phyloP scores from a whole-genome alignment of 1,140 invertebrate genomes.

The Palaemon carinicauda region DNA sequence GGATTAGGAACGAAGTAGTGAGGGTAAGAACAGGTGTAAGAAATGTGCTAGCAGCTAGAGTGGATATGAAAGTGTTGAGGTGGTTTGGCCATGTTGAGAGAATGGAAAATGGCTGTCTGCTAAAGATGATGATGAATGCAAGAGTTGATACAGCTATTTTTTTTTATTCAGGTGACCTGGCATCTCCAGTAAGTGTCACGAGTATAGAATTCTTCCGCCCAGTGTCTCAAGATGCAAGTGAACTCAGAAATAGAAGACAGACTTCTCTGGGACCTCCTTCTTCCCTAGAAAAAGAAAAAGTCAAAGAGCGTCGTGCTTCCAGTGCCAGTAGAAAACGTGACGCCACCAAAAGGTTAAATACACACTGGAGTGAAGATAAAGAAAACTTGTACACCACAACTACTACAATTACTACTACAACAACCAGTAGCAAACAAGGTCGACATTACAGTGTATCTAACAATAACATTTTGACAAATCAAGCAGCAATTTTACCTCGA shows the following conservation, averaged over 20 bases:
- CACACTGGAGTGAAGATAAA: constrained; percentile 37
- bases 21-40: too few species aligned
- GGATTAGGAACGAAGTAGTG: too few species aligned
- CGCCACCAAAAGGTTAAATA: not conserved
- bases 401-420: not conserved
- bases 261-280: constrained; percentile 11
- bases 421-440: not conserved
- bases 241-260: not conserved
- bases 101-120: too few species aligned
- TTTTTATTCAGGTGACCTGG: not conserved
- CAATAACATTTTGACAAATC: not conserved
- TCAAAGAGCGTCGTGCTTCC: not conserved
- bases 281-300: not conserved
- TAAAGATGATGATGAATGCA: too few species aligned
- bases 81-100: too few species aligned
- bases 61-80: too few species aligned
- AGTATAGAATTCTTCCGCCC: constrained; percentile 42
- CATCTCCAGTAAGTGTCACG: constrained; percentile 39
- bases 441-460: not conserved
- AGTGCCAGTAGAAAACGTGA: not conserved
- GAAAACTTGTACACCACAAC: constrained; percentile 32
- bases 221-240: not conserved
- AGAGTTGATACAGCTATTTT: constrained; percentile 11
- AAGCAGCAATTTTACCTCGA: not conserved
- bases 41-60: too few species aligned